Conservation (phyloP, 2,797 vertebrate species). For the Amblyraja radiata region DNA sequence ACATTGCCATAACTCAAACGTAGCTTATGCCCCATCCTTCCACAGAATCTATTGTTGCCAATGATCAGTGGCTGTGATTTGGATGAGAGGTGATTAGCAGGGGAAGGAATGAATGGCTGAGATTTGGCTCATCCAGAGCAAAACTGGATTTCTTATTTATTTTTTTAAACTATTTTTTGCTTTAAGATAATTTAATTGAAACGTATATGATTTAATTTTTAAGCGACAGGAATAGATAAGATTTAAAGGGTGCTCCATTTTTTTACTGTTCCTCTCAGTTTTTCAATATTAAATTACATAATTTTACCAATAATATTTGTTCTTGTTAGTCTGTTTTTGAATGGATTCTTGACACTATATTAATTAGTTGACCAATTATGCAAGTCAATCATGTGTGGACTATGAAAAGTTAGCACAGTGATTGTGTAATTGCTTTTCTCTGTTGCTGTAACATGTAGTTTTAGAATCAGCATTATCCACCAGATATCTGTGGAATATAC, state of each 20-base stretch:
- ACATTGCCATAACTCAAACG: too few relatives aligned
- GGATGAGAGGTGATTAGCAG: background rate
- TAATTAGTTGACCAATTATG: constrained; percentile 10
- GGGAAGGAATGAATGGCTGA: background rate
- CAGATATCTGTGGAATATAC: background rate
- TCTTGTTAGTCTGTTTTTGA: background rate
- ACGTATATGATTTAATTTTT: background rate
- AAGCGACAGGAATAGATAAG: background rate
- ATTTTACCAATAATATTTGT: background rate
- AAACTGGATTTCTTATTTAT: background rate
- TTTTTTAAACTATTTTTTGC: too few relatives aligned
- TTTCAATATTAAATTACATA: background rate
- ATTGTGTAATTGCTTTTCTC: background rate
- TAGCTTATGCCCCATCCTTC: background rate
- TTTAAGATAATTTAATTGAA: too few relatives aligned
- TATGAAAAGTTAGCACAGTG: background rate
- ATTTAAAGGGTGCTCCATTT: background rate
- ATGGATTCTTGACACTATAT: constrained; percentile 1
- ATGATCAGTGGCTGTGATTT: background rate
- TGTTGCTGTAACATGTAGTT: background rate
- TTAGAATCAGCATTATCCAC: background rate
- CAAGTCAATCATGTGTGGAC: background rate
- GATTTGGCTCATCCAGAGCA: background rate
- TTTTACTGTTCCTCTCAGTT: background rate
- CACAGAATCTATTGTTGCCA: background rate